Evolutionary conservation across 1,140 invertebrate species (phyloP).

Genomic region (Caenorhabditis latens): DNA sequence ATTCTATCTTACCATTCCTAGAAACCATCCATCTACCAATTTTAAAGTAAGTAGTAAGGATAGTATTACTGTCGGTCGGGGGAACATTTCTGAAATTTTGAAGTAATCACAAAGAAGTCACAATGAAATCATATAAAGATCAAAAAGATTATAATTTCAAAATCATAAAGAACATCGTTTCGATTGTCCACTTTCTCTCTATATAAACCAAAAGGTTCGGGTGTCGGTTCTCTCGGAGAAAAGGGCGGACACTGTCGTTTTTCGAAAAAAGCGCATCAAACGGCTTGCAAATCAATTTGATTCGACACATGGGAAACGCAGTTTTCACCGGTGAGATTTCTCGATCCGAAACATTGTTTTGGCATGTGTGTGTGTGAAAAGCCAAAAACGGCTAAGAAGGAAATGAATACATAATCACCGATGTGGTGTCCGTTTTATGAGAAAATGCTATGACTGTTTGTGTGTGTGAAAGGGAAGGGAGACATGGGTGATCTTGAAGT

Average conservation of each 20-base stretch:
- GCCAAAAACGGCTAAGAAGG: background rate
- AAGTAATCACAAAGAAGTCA: background rate
- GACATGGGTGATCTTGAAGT: background rate
- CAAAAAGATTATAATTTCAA: background rate
- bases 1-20: no score
- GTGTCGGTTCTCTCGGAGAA: constrained; percentile 1
- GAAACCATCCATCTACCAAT: no score
- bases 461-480: no score
- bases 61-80: no score
- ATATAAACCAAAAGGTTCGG: constrained; percentile 12
- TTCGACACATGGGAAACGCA: constrained; percentile 51
- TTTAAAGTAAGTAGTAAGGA: no score
- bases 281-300: constrained; percentile 46
- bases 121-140: background rate
- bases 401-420: constrained; percentile 31
- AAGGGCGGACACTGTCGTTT: constrained; percentile 24
- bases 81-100: no score
- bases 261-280: constrained; percentile 37
- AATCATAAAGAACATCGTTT: background rate
- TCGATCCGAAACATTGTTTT: constrained; percentile 18
- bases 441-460: constrained; percentile 1
- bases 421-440: constrained; percentile 24
- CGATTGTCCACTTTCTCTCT: background rate
- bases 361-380: constrained; percentile 3
- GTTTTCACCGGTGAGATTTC: background rate